Evolutionary conservation across 2,113 vertebrate species (phyloP).

Genomic region (Microcebus jonahi): DNA sequence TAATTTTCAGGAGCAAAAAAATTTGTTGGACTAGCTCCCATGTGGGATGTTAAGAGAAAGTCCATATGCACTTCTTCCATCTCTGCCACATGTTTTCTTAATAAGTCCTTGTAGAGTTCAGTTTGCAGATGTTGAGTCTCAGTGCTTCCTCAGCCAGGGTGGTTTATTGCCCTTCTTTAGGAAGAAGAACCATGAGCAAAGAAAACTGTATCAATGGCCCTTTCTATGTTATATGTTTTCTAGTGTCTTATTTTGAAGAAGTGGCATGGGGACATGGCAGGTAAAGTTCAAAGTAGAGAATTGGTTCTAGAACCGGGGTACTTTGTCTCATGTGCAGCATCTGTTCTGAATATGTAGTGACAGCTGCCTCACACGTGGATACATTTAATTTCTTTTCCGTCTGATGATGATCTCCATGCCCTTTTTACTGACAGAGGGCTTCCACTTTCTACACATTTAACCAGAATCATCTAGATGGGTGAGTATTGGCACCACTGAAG

Average conservation of each 20-base stretch:
- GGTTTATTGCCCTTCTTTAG: not conserved
- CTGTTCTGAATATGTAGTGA: not conserved
- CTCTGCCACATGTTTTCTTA: not conserved
- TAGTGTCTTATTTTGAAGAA: constrained; percentile 30
- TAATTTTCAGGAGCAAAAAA: constrained; percentile 17
- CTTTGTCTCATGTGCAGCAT: not conserved
- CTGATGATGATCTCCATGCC: not conserved
- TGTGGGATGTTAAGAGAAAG: not conserved
- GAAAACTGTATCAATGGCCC: not conserved
- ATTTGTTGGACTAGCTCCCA: not conserved
- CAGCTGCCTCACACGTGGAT: not conserved
- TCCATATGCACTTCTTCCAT: not conserved
- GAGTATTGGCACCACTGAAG: not conserved
- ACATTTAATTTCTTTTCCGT: not conserved
- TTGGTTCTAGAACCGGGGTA: not conserved
- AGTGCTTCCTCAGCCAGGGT: not conserved
- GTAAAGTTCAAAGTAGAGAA: not conserved
- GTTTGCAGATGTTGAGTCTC: not conserved
- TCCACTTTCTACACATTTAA: not conserved
- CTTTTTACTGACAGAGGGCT: not conserved
- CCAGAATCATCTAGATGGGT: not conserved
- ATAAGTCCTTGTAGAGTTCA: not conserved
- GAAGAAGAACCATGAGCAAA: not conserved
- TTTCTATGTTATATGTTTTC: not conserved
- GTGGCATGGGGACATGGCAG: not conserved